These are phyloP conservation scores for Lasioglossum oenotherae DNA, from an alignment of 2,888 invertebrate genomes.

Conservation along the genomic window DNA sequence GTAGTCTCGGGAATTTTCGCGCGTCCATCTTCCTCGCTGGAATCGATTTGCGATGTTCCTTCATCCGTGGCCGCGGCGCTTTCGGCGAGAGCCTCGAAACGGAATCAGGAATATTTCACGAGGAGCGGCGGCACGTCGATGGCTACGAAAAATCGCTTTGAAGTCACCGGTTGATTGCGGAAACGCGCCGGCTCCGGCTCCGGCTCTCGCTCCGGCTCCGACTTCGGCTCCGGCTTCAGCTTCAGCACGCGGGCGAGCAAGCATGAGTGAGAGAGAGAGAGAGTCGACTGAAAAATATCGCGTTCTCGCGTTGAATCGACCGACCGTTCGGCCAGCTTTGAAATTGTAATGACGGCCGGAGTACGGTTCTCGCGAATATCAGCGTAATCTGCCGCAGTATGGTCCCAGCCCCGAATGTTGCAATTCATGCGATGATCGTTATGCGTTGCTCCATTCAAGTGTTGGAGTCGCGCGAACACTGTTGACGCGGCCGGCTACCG, in stretches of 20 bases:
- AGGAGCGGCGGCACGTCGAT: background rate
- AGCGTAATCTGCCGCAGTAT: slow-evolving; percentile 48
- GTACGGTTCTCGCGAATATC: slow-evolving; percentile 45
- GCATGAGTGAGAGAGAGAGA: background rate
- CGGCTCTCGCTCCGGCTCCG: background rate
- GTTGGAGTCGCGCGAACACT: slow-evolving; percentile 24
- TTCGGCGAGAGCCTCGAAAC: background rate
- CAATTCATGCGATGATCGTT: slow-evolving; percentile 65
- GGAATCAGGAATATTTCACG: slow-evolving; percentile 32
- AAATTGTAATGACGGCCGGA: slow-evolving; percentile 52
- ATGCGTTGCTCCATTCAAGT: slow-evolving; percentile 59
- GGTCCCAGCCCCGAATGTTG: slow-evolving; percentile 38
- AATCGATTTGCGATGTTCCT: background rate
- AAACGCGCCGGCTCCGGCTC: background rate
- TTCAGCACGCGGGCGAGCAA: background rate
- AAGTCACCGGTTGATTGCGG: slow-evolving; percentile 53
- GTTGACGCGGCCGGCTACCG: background rate
- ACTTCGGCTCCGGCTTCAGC: too few relatives aligned
- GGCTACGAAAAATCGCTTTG: slow-evolving; percentile 44
- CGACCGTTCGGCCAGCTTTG: slow-evolving; percentile 45
- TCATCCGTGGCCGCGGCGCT: background rate
- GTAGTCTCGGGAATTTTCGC: background rate
- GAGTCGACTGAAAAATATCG: background rate
- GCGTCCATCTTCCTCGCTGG: background rate
- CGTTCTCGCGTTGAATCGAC: slow-evolving; percentile 32